Conservation (phyloP, 2,797 vertebrate genomes). For the Tenualosa ilisha region DNA sequence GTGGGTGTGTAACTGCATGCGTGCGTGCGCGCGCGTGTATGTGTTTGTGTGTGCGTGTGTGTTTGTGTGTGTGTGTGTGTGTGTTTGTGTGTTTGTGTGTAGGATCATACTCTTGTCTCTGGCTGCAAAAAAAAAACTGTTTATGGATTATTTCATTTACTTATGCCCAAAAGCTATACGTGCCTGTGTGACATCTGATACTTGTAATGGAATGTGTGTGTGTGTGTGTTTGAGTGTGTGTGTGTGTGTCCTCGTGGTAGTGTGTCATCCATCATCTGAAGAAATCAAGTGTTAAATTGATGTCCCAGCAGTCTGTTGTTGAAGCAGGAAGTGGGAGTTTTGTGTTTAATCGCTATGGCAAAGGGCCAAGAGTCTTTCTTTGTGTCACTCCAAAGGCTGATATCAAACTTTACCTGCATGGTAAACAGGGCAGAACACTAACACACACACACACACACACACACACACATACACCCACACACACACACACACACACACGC, state of each 20-base stretch:
- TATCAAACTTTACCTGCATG: background rate
- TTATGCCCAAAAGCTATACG: background rate
- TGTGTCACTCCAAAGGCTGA: background rate
- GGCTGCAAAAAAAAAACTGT: background rate
- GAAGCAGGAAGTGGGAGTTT: slow-evolving; percentile 3
- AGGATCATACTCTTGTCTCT: background rate
- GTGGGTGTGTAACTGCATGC: background rate
- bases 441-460: background rate
- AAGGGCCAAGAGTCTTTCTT: background rate
- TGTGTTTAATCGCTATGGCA: background rate
- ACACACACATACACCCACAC: background rate
- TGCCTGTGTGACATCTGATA: background rate
- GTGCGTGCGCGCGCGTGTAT: background rate
- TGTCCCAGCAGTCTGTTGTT: background rate
- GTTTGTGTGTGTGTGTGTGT: background rate
- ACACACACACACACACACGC: background rate
- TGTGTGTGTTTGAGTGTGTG: slow-evolving; percentile 3
- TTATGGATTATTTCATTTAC: slow-evolving; percentile 15
- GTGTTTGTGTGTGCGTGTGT: slow-evolving; percentile 8
- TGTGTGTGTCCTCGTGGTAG: background rate
- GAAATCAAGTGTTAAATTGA: slow-evolving; percentile 5
- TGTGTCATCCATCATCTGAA: background rate
- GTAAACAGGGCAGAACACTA: background rate
- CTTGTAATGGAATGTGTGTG: background rate
- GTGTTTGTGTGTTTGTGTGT: background rate